These are phyloP conservation scores for Diplolepis rosae DNA, from an alignment of 2,888 invertebrate species.

Conservation along the genomic window DNA sequence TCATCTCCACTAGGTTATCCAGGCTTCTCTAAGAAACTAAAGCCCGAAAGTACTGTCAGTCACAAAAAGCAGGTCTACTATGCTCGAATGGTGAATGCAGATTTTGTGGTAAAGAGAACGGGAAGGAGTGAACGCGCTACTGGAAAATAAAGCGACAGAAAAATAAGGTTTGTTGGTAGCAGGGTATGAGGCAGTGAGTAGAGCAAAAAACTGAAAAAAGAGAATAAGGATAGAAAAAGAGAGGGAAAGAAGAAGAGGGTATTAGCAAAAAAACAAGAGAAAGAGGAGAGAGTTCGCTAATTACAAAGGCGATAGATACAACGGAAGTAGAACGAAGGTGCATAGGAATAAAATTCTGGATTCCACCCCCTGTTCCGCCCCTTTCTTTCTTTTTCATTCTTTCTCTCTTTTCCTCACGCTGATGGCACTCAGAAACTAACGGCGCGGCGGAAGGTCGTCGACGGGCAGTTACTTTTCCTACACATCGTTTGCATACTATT, in stretches of 20 bases:
- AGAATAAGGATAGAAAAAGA: neutral
- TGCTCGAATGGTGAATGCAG: slow-evolving; percentile 15
- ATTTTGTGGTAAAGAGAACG: slow-evolving; percentile 11
- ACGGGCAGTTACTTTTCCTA: slow-evolving; percentile 49
- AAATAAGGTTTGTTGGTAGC: slow-evolving; percentile 1
- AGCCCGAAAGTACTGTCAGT: slow-evolving; percentile 8
- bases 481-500: slow-evolving; percentile 45
- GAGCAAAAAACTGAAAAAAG: neutral
- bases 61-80: slow-evolving; percentile 11
- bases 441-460: slow-evolving; percentile 45
- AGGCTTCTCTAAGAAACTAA: slow-evolving; percentile 9
- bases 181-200: neutral
- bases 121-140: slow-evolving; percentile 1
- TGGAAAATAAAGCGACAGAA: slow-evolving; percentile 11
- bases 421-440: slow-evolving; percentile 37
- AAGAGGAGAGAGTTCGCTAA: neutral
- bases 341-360: slow-evolving; percentile 15
- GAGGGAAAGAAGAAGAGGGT: neutral
- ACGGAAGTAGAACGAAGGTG: slow-evolving; percentile 3
- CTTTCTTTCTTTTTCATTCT: too few species aligned
- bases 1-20: slow-evolving; percentile 27
- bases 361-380: slow-evolving; percentile 25
- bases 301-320: slow-evolving; percentile 27
- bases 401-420: neutral
- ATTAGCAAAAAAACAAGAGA: neutral